Percentiles rank a stretch among this genome's conserved stretches.
phyloP scores from a whole-genome alignment of 64 coral and sea anemone genomes.

The Hydrozoanthus tunicans region DNA sequence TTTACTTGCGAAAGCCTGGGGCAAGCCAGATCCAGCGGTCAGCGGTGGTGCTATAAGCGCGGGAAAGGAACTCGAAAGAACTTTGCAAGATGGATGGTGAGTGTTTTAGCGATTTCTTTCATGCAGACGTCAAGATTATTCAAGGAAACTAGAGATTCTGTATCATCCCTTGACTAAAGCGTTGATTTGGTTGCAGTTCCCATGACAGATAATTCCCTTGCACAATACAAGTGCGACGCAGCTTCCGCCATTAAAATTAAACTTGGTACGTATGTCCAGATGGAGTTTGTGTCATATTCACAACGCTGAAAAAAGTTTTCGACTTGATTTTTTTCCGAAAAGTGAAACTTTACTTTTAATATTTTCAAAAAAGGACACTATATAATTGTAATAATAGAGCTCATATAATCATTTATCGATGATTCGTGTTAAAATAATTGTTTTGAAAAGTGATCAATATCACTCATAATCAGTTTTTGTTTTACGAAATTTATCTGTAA shows the following conservation, averaged over 20 bases:
- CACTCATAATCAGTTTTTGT: no score
- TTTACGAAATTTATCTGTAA: no score
- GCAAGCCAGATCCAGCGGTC: not conserved
- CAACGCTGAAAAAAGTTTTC: not conserved
- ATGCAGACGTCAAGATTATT: no score
- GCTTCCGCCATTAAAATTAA: conserved; percentile 38
- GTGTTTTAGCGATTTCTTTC: not conserved
- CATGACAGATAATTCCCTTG: conserved; percentile 22
- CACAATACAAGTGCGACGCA: conserved; percentile 50
- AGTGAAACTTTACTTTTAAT: not conserved
- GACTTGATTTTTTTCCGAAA: not conserved
- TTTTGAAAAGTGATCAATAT: no score
- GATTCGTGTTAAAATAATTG: no score
- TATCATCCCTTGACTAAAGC: not conserved
- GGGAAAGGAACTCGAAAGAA: not conserved
- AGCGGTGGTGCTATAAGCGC: conserved; percentile 44
- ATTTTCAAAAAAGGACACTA: no score
- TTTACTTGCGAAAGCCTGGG: not conserved
- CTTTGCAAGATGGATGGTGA: conserved; percentile 28
- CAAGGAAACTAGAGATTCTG: no score
- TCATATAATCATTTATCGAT: no score
- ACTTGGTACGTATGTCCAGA: conserved; percentile 11
- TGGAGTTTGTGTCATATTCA: not conserved
- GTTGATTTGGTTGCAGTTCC: conserved; percentile 14
- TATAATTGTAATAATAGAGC: no score